phyloP scores from a whole-genome alignment of 1,140 invertebrate species.

The Tetragonula clypearis region DNA sequence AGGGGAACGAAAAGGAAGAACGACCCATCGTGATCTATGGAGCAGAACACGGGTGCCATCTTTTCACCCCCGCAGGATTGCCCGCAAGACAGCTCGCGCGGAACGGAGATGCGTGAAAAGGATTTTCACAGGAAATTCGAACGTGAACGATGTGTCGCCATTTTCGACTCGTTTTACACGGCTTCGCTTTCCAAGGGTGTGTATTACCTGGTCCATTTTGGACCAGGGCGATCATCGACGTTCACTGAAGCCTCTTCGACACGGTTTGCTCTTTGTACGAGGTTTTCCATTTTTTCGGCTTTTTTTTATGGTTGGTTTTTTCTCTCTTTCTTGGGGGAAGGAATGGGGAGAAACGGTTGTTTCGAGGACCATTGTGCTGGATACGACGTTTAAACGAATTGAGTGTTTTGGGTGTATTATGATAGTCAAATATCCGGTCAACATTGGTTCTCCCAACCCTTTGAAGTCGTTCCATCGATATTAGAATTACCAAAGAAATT shows the following conservation, averaged over 20 bases:
- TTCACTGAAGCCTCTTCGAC: background rate
- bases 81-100: slow-evolving; percentile 21
- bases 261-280: background rate
- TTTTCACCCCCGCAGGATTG: background rate
- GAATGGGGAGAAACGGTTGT: too few relatives aligned
- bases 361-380: too few relatives aligned
- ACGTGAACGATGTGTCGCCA: slow-evolving; percentile 70
- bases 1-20: slow-evolving; percentile 32
- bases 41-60: slow-evolving; percentile 41
- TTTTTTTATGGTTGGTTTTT: background rate
- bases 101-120: slow-evolving; percentile 76
- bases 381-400: background rate
- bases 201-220: slow-evolving; percentile 13
- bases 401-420: background rate
- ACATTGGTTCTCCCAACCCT: too few relatives aligned
- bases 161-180: slow-evolving; percentile 23
- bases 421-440: background rate
- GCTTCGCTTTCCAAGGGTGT: background rate
- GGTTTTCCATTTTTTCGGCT: background rate
- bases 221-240: background rate
- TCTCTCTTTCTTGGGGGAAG: background rate
- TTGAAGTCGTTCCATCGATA: too few relatives aligned
- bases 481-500: too few relatives aligned
- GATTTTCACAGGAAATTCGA: slow-evolving; percentile 78
- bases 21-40: slow-evolving; percentile 56